A percentile compares a stretch with the other conserved stretches of the same genome.
These are phyloP conservation scores for Drosophila kanapiae DNA, from an alignment of 1,140 invertebrate genomes.

Conservation along the genomic window DNA sequence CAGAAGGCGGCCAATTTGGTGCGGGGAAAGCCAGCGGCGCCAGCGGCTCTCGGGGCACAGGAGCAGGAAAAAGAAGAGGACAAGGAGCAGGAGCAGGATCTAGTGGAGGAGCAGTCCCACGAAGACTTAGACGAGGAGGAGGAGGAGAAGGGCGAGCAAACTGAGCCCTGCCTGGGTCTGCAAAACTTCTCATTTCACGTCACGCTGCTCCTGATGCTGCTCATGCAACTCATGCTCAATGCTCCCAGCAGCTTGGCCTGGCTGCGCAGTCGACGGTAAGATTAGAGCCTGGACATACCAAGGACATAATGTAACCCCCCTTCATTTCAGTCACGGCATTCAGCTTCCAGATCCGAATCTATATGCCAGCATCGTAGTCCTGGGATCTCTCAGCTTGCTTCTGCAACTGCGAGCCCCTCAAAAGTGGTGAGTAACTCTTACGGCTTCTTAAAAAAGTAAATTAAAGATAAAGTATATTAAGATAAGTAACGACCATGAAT, in stretches of 20 bases:
- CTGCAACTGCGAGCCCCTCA: slow-evolving; percentile 73
- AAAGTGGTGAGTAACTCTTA: slow-evolving; percentile 73
- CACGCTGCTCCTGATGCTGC: slow-evolving; percentile 87
- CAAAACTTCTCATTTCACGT: slow-evolving; percentile 87
- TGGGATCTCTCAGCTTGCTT: slow-evolving; percentile 62
- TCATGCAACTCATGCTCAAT: slow-evolving; percentile 86
- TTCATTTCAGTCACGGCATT: slow-evolving; percentile 43
- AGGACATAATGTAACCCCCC: too few species aligned
- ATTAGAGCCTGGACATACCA: too few species aligned
- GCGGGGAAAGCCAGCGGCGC: background rate
- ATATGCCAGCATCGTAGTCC: slow-evolving; percentile 47
- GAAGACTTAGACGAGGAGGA: background rate
- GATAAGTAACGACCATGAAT: too few species aligned
- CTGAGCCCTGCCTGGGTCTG: slow-evolving; percentile 52
- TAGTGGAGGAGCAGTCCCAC: background rate
- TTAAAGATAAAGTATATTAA: too few species aligned
- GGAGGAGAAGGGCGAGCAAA: slow-evolving; percentile 9
- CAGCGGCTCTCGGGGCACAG: background rate
- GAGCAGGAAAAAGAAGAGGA: background rate
- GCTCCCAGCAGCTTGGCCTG: slow-evolving; percentile 87
- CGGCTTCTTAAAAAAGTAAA: too few species aligned
- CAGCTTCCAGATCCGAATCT: slow-evolving; percentile 69
- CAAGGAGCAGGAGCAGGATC: background rate
- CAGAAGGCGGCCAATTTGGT: slow-evolving; percentile 84
- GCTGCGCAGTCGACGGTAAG: slow-evolving; percentile 88